Conservation (phyloP, 2,888 invertebrate genomes). For the Parthenolecanium corni region DNA sequence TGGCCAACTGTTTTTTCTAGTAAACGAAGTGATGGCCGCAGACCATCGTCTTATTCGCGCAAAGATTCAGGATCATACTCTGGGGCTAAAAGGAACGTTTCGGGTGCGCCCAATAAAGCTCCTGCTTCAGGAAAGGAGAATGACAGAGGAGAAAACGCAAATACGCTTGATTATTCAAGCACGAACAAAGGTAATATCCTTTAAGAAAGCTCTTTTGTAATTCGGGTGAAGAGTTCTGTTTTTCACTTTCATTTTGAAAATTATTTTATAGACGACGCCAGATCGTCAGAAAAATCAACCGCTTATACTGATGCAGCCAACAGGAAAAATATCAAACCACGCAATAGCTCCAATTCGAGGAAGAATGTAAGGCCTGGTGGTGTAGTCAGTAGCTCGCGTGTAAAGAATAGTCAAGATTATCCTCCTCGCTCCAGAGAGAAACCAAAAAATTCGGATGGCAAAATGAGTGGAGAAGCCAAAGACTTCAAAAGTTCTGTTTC, state of each 20-base stretch:
- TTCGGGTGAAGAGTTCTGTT: too few relatives aligned
- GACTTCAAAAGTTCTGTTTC: conserved; percentile 3
- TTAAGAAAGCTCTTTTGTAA: too few relatives aligned
- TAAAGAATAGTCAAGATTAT: not conserved
- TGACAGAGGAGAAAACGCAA: conserved; percentile 8
- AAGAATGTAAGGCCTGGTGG: conserved; percentile 3
- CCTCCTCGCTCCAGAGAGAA: not conserved
- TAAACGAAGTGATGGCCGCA: conserved; percentile 15
- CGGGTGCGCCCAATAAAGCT: not conserved
- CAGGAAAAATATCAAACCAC: conserved; percentile 13
- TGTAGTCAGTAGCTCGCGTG: not conserved
- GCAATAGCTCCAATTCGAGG: conserved; percentile 17
- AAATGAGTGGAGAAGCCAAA: not conserved
- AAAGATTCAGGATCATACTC: conserved; percentile 19
- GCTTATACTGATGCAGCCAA: not conserved
- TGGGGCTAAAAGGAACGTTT: not conserved
- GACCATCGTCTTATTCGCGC: conserved; percentile 9
- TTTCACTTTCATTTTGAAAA: too few relatives aligned
- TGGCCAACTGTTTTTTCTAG: not conserved
- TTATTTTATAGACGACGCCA: too few relatives aligned
- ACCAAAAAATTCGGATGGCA: not conserved
- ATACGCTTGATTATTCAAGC: not conserved
- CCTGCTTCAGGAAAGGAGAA: conserved; percentile 3
- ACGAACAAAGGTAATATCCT: too few relatives aligned
- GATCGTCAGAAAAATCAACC: too few relatives aligned